Evolutionary conservation across 2,888 invertebrate genomes (phyloP).

Genomic region (Microctonus aethiopoides): DNA sequence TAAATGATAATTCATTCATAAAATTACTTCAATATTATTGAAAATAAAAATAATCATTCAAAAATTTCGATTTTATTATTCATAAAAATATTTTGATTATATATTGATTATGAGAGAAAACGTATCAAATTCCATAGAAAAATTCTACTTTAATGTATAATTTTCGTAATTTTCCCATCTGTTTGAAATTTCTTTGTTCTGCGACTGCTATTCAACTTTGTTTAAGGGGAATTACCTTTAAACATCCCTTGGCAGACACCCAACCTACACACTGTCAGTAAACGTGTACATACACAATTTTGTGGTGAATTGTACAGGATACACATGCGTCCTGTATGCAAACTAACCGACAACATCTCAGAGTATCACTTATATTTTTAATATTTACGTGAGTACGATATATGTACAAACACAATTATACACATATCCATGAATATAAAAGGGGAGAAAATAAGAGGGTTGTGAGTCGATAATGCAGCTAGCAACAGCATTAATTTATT

Average conservation of each 20-base stretch:
- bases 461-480: constrained; percentile 38
- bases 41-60: too few species aligned
- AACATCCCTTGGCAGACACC: not conserved
- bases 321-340: not conserved
- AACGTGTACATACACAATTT: not conserved
- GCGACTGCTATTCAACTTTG: not conserved
- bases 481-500: constrained; percentile 37
- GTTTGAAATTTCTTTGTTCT: constrained; percentile 16
- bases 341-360: constrained; percentile 4
- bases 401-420: not conserved
- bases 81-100: not conserved
- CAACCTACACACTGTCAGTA: not conserved
- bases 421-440: not conserved
- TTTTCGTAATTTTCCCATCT: constrained; percentile 13
- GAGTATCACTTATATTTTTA: constrained; percentile 3
- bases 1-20: too few species aligned
- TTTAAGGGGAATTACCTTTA: not conserved
- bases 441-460: constrained; percentile 6
- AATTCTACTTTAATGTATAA: not conserved
- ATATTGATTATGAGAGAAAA: not conserved
- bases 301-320: not conserved
- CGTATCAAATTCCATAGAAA: not conserved
- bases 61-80: not conserved
- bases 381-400: not conserved
- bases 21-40: not conserved